Evolutionary conservation across 2,113 vertebrate species (phyloP).

Genomic region (Rhinopithecus roxellana): DNA sequence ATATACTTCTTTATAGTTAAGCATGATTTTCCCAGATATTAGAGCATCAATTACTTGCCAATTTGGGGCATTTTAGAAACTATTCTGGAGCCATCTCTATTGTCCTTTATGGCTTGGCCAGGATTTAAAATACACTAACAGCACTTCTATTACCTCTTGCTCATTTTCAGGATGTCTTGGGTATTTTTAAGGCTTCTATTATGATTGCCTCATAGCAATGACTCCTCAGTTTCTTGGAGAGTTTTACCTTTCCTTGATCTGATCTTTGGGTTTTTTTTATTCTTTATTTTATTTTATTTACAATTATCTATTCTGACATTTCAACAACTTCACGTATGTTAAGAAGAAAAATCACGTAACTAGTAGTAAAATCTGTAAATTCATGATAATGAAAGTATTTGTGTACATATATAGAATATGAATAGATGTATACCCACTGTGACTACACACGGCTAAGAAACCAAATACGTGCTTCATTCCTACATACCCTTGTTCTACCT

Average conservation of each 20-base stretch:
- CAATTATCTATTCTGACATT: slow-evolving; percentile 78
- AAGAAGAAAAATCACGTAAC: slow-evolving; percentile 69
- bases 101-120: not conserved
- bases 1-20: not conserved
- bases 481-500: not conserved
- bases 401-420: not conserved
- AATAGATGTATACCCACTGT: not conserved
- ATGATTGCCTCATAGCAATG: not conserved
- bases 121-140: slow-evolving; percentile 5
- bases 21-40: slow-evolving; percentile 5
- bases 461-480: not conserved
- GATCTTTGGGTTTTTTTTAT: slow-evolving; percentile 80
- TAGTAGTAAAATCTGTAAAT: slow-evolving; percentile 63
- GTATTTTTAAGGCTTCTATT: slow-evolving; percentile 36
- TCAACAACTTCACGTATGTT: slow-evolving; percentile 77
- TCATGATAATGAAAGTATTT: not conserved
- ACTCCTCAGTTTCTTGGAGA: slow-evolving; percentile 55
- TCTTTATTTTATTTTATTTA: slow-evolving; percentile 77
- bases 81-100: not conserved
- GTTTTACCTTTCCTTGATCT: slow-evolving; percentile 71
- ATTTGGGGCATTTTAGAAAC: not conserved
- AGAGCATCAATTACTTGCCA: not conserved
- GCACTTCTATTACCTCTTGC: not conserved
- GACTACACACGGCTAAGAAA: not conserved
- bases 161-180: slow-evolving; percentile 32